Conservation (phyloP, 2,113 vertebrate genomes). For the Heterochromis multidens region DNA sequence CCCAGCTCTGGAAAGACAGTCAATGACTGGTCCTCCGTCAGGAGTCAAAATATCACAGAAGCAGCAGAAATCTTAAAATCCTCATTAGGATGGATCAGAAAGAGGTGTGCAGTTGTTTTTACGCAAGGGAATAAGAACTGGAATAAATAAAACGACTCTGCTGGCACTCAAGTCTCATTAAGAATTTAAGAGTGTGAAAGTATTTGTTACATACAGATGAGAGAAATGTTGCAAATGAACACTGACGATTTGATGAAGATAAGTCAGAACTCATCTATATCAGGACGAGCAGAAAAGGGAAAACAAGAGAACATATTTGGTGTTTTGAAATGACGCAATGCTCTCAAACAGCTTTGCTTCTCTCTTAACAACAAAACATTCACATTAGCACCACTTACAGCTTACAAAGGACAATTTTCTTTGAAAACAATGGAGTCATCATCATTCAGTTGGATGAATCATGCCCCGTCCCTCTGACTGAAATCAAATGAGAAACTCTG, state of each 20-base stretch:
- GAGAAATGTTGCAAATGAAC: background rate
- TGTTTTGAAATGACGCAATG: background rate
- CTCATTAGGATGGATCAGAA: background rate
- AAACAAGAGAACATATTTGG: background rate
- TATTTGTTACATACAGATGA: background rate
- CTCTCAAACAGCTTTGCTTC: background rate
- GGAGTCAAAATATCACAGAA: background rate
- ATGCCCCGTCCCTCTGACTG: background rate
- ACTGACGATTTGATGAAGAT: background rate
- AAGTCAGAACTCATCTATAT: background rate
- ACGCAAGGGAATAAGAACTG: background rate
- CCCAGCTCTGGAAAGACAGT: constrained; percentile 25
- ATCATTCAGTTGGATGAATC: background rate
- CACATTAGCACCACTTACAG: background rate
- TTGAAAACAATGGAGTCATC: background rate
- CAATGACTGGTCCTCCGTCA: background rate
- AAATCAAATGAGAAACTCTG: background rate
- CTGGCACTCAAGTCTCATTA: background rate
- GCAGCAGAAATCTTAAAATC: background rate
- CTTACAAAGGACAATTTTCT: background rate
- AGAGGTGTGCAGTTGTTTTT: background rate
- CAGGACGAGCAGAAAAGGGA: background rate
- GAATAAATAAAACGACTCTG: background rate
- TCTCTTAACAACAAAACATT: background rate
- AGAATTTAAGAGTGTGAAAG: background rate